Conservation (phyloP, 2,888 invertebrate species). For the Sinodicranocentrus sp. region DNA sequence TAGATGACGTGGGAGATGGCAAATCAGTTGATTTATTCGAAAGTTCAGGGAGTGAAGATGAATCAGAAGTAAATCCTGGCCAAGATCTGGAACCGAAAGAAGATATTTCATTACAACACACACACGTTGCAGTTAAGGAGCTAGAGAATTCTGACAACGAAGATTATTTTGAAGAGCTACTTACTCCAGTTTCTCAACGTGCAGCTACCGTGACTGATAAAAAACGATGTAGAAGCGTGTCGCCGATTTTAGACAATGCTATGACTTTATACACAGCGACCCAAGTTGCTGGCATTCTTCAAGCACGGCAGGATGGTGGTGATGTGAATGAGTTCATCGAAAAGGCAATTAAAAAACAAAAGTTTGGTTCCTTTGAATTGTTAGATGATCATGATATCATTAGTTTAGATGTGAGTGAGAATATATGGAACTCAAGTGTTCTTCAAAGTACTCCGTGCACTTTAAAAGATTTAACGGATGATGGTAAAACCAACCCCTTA, state of each 20-base stretch:
- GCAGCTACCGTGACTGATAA: slow-evolving; percentile 8
- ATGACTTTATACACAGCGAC: slow-evolving; percentile 35
- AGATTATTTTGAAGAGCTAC: background rate
- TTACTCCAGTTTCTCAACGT: background rate
- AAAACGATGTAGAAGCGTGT: slow-evolving; percentile 56
- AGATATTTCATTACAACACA: too few species aligned
- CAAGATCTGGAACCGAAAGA: background rate
- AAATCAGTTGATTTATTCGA: slow-evolving; percentile 42
- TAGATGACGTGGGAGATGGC: slow-evolving; percentile 4
- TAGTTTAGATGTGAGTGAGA: too few species aligned
- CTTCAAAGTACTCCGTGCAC: too few species aligned
- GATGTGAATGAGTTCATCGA: background rate
- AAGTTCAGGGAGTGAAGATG: too few species aligned
- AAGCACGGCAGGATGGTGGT: background rate
- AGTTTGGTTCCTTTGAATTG: slow-evolving; percentile 32
- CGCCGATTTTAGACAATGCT: slow-evolving; percentile 6
- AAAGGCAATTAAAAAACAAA: slow-evolving; percentile 63
- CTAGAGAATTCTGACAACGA: background rate
- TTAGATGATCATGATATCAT: too few species aligned
- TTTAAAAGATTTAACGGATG: too few species aligned
- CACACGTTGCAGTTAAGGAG: too few species aligned
- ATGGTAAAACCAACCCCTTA: too few species aligned
- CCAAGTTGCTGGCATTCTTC: slow-evolving; percentile 36
- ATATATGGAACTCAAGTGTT: too few species aligned
- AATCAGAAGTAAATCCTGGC: too few species aligned